Evolutionary conservation across 2,888 invertebrate genomes (phyloP).

Genomic region (Philonicus albiceps): DNA sequence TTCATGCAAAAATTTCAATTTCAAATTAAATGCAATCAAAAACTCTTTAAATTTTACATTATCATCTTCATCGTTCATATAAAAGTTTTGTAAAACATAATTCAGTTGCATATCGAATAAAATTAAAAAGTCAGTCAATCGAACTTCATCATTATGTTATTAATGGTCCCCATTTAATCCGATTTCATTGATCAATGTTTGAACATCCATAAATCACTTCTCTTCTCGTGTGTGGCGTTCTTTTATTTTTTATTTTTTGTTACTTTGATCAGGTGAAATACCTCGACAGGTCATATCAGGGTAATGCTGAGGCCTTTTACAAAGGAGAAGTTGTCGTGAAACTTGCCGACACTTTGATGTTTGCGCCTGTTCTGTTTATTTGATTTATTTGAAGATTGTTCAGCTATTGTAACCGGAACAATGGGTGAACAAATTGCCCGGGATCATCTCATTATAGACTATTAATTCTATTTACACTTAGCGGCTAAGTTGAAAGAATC

Average conservation of each 20-base stretch:
- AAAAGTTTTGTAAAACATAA: not conserved
- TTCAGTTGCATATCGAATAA: not conserved
- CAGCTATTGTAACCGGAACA: conserved; percentile 5
- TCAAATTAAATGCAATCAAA: not conserved
- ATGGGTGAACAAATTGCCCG: conserved; percentile 21
- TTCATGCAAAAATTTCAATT: no score
- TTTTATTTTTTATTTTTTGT: not conserved
- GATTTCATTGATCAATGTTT: not conserved
- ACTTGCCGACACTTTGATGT: conserved; percentile 2
- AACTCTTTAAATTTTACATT: not conserved
- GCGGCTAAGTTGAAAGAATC: not conserved
- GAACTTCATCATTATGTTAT: not conserved
- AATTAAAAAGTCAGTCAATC: not conserved
- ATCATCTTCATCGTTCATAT: not conserved
- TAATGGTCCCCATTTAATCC: not conserved
- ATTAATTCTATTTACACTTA: conserved; percentile 26
- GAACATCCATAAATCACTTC: conserved; percentile 13
- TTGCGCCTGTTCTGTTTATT: conserved; percentile 21
- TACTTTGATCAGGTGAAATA: not conserved
- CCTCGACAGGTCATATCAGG: not conserved
- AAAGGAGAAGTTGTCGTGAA: not conserved
- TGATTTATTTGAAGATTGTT: conserved; percentile 22
- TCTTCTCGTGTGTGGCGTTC: not conserved
- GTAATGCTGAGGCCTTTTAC: not conserved
- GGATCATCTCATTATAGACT: conserved; percentile 18